Evolutionary conservation across 2,113 vertebrate genomes (phyloP).

Genomic region (Lophura nycthemera): DNA sequence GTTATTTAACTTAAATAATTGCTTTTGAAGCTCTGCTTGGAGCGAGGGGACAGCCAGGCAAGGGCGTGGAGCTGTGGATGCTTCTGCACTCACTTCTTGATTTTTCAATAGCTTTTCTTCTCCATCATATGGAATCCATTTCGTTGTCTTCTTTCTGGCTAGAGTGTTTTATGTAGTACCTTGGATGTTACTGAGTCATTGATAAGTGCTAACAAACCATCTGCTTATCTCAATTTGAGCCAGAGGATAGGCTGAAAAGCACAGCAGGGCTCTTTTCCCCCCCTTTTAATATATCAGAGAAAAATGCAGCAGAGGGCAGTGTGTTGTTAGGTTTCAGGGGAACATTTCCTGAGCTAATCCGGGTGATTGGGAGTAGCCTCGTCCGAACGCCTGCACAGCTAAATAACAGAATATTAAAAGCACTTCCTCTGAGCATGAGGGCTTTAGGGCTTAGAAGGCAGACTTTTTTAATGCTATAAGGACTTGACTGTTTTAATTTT

Average conservation of each 20-base stretch:
- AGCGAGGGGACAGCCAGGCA: background rate
- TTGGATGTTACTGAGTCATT: conserved; percentile 56
- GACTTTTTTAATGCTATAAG: conserved; percentile 21
- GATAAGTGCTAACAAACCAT: conserved; percentile 60
- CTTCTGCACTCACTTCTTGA: background rate
- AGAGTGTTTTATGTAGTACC: conserved; percentile 48
- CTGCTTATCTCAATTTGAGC: conserved; percentile 59
- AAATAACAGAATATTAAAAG: conserved; percentile 69
- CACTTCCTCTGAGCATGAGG: conserved; percentile 25
- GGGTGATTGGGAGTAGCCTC: conserved; percentile 32
- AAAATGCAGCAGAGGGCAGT: conserved; percentile 76
- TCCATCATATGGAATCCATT: background rate
- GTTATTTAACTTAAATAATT: background rate
- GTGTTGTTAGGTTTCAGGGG: conserved; percentile 69
- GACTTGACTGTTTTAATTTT: conserved; percentile 58
- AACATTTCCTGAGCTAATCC: conserved; percentile 6
- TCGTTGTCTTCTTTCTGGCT: conserved; percentile 43
- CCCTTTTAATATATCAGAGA: conserved; percentile 13
- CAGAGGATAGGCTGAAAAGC: conserved; percentile 32
- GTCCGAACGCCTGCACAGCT: conserved; percentile 11
- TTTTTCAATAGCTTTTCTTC: conserved; percentile 43
- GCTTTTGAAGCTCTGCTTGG: background rate
- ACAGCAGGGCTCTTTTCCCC: background rate
- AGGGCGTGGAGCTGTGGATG: background rate
- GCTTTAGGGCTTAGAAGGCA: conserved; percentile 24